Base-by-base conservation (phyloP, 2,113 vertebrate species). In the Cryptotis parvus region DNA sequence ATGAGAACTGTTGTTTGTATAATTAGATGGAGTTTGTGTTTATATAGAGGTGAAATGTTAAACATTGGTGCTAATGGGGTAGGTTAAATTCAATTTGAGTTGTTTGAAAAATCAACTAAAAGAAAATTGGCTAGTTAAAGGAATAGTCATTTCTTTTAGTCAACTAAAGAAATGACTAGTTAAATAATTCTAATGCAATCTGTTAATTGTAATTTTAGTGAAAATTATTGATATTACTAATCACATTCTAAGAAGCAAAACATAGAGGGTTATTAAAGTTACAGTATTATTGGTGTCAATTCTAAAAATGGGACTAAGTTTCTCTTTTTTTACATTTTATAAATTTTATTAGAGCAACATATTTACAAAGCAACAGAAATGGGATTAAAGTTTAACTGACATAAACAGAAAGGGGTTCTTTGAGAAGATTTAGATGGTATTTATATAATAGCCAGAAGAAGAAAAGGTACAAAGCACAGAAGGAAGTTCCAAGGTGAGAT, bases 61-160 rank as follows among this genome's bases (percentile, higher is more conserved):
- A 9, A 26, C 12, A 3, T 37, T 81, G 31, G 20, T 86, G 7
- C 43, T 85, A 49, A 68, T 55, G 45, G 18, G 31, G 8, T 83
- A 29, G 24, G 65, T 92, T 85, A 43, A 39, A 37, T 87, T 88
- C 12, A 41, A 29, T 41, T 20, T 76, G 33, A 88, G 76, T 45
- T 63, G 73, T 92, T 89, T 86, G 63, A 15, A 78, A 94, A 86
- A 61, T 76, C 26, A 83, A 35, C 37, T 88, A 15, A 91, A 90
- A 94, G 82, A 52, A 58, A 58, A 58, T 18, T 66, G 63, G 4
- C 18, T 83, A n/a, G n/a, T n/a, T n/a, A n/a, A n/a, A n/a, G n/a
- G n/a, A n/a, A n/a, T n/a, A n/a, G n/a, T n/a, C n/a, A n/a, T n/a
- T n/a, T n/a, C n/a, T n/a, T n/a, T n/a, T n/a, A n/a, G n/a, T n/a